Percentiles rank a stretch among this genome's conserved stretches.
phyloP scores from a whole-genome alignment of 2,113 vertebrate species.

The Chloebia gouldiae region DNA sequence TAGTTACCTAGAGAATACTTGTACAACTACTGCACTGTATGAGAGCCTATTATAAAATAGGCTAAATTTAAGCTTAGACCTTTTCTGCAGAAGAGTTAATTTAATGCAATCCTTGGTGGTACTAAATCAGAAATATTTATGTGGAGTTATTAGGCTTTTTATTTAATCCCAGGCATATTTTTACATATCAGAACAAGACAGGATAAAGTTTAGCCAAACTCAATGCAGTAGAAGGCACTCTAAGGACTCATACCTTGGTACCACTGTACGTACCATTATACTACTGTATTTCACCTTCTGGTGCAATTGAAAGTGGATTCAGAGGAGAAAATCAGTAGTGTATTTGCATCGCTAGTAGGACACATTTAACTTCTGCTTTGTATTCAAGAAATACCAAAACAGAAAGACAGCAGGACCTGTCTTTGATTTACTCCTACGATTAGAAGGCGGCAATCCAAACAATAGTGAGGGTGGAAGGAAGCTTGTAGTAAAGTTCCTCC shows the following conservation, averaged over 20 bases:
- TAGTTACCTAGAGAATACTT: not conserved
- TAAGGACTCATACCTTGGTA: not conserved
- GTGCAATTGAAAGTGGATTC: not conserved
- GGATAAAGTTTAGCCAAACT: not conserved
- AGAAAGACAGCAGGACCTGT: not conserved
- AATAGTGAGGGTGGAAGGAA: not conserved
- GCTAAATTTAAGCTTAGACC: not conserved
- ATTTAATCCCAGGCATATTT: not conserved
- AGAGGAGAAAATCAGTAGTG: not conserved
- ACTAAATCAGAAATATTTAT: not conserved
- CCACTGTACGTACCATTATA: not conserved
- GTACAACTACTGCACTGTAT: not conserved
- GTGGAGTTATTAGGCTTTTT: not conserved
- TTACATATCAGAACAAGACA: not conserved
- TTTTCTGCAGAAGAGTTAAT: not conserved
- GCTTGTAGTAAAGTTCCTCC: not conserved
- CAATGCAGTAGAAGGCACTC: not conserved
- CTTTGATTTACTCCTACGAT: fast-evolving
- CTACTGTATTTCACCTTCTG: not conserved
- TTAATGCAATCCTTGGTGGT: not conserved
- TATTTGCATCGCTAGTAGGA: not conserved
- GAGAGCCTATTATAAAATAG: not conserved
- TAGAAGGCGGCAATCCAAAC: not conserved
- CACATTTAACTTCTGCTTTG: not conserved
- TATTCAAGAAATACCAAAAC: not conserved